Conservation (phyloP, 2,797 vertebrate species). For the Lophotriccus pileatus region DNA sequence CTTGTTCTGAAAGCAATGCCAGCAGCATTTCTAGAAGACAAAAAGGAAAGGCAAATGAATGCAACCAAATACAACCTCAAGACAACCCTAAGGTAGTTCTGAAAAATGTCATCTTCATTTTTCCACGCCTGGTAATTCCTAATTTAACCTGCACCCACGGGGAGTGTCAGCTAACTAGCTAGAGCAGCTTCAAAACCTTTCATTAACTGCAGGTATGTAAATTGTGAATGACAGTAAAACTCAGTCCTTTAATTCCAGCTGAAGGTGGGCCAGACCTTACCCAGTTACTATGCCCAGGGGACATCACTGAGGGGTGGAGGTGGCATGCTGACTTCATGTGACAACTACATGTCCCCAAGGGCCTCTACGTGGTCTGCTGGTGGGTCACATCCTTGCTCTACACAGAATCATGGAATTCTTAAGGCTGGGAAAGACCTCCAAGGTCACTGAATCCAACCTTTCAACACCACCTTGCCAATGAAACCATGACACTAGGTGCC, state of each 20-base stretch:
- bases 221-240: background rate
- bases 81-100: background rate
- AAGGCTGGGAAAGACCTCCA: background rate
- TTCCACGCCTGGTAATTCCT: background rate
- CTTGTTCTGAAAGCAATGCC: background rate
- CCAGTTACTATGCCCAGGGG: background rate
- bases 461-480: background rate
- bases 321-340: background rate
- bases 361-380: background rate
- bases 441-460: background rate
- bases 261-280: background rate
- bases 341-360: background rate
- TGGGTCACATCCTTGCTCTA: background rate
- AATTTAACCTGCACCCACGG: background rate
- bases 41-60: background rate
- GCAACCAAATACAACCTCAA: background rate
- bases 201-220: background rate
- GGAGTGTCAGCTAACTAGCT: background rate
- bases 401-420: background rate
- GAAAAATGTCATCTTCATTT: background rate
- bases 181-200: background rate
- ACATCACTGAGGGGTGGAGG: background rate
- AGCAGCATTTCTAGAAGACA: background rate
- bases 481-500: background rate
- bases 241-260: background rate